phyloP scores from a whole-genome alignment of 1,140 invertebrate genomes.

The Charaxes varanes region DNA sequence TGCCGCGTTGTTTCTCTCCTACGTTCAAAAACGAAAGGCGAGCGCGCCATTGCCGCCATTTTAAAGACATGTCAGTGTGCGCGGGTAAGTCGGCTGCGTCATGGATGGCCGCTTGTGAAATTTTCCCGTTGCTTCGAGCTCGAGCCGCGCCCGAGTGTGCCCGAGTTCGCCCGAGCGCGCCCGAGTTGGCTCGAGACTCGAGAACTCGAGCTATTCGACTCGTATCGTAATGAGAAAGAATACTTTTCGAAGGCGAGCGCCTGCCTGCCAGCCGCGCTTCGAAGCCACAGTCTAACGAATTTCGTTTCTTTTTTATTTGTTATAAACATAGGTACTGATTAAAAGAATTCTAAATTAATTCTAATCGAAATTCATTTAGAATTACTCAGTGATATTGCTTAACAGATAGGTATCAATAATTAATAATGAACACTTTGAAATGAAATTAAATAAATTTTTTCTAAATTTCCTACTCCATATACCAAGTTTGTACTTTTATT shows the following conservation, averaged over 20 bases:
- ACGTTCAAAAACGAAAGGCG: conserved; percentile 41
- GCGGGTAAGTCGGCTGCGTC: conserved; percentile 33
- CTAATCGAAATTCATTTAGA: neutral
- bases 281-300: conserved; percentile 29
- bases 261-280: conserved; percentile 26
- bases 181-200: conserved; percentile 14
- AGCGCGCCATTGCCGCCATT: conserved; percentile 35
- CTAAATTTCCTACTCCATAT: no score
- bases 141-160: conserved; percentile 13
- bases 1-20: conserved; percentile 30
- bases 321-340: no score
- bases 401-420: no score
- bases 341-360: no score
- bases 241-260: conserved; percentile 28
- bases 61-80: conserved; percentile 29
- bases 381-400: no score
- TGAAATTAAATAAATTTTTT: no score
- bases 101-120: conserved; percentile 45
- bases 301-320: conserved; percentile 13
- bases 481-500: no score
- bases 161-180: conserved; percentile 8
- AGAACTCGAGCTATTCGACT: conserved; percentile 23
- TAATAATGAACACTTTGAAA: no score
- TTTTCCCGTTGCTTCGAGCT: conserved; percentile 27
- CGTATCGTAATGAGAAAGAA: conserved; percentile 30